A percentile compares a stretch with the other conserved stretches of the same genome.
These are phyloP conservation scores for Blera fallax DNA, from an alignment of 2,888 invertebrate genomes.

Conservation along the genomic window DNA sequence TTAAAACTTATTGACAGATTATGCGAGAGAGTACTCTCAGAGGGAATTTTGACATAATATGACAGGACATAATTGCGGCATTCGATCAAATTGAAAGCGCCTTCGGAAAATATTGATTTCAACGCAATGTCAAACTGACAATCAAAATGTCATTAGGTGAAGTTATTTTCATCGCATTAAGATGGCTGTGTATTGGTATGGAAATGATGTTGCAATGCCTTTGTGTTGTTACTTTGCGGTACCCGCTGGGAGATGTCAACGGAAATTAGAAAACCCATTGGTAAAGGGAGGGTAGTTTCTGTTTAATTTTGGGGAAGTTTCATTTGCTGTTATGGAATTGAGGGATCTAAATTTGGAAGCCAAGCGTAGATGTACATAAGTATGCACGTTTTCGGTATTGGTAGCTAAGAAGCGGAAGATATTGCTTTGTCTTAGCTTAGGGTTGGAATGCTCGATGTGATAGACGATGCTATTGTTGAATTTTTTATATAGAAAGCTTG, in stretches of 20 bases:
- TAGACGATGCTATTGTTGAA: not conserved
- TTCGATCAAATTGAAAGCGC: not conserved
- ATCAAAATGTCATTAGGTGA: constrained; percentile 16
- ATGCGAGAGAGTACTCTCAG: not conserved
- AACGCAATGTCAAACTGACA: constrained; percentile 40
- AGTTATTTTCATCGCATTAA: not conserved
- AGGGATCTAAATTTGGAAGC: not conserved
- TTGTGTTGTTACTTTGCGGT: not conserved
- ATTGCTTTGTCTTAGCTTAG: not conserved
- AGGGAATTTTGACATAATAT: constrained; percentile 9
- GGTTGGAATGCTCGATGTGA: not conserved
- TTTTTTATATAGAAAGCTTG: too few species aligned
- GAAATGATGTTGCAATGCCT: not conserved
- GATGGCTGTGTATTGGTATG: not conserved
- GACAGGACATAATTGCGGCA: constrained; percentile 20
- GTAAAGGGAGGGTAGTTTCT: not conserved
- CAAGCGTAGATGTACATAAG: not conserved
- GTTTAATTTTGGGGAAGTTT: not conserved
- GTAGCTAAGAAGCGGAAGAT: not conserved
- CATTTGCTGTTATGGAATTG: not conserved
- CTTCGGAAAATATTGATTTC: constrained; percentile 27
- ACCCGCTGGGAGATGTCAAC: not conserved
- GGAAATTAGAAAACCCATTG: not conserved
- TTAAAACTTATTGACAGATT: constrained; percentile 3
- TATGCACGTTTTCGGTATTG: too few species aligned